Conservation (phyloP, 92 coral and sea anemone genomes). For the Phymanthus crucifer region DNA sequence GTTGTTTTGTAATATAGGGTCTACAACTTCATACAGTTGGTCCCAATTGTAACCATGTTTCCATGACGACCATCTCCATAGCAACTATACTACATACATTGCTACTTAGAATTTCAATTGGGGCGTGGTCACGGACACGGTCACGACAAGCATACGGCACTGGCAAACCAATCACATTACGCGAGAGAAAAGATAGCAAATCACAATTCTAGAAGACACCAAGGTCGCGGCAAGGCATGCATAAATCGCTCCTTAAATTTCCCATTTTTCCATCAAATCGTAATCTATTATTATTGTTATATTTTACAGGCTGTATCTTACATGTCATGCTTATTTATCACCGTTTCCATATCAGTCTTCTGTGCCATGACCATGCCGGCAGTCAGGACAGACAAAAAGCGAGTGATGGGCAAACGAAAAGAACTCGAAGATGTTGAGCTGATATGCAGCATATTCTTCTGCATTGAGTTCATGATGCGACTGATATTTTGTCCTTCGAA, state of each 20-base stretch:
- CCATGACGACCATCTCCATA: too few relatives aligned
- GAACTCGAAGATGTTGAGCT: slow-evolving; percentile 61
- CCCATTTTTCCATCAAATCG: neutral
- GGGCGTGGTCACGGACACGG: too few relatives aligned
- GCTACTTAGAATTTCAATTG: too few relatives aligned
- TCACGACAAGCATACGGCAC: too few relatives aligned
- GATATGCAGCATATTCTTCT: slow-evolving; percentile 88
- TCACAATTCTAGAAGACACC: too few relatives aligned
- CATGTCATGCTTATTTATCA: slow-evolving; percentile 87
- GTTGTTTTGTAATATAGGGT: too few relatives aligned
- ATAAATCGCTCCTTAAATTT: neutral
- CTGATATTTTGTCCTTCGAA: slow-evolving; percentile 76
- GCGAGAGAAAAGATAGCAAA: too few relatives aligned
- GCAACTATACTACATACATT: too few relatives aligned
- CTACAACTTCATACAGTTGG: too few relatives aligned
- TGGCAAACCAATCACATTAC: too few relatives aligned
- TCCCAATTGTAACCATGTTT: too few relatives aligned
- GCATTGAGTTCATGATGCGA: slow-evolving; percentile 76
- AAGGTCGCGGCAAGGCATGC: too few relatives aligned
- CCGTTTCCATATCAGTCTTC: slow-evolving; percentile 87
- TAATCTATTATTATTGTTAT: slow-evolving; percentile 18
- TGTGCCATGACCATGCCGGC: slow-evolving; percentile 88
- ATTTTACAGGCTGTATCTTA: slow-evolving; percentile 76
- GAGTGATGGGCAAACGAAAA: slow-evolving; percentile 44
- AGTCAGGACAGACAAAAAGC: slow-evolving; percentile 40